Evolutionary conservation across 2,888 invertebrate genomes (phyloP).

Genomic region (Cepaea hortensis): DNA sequence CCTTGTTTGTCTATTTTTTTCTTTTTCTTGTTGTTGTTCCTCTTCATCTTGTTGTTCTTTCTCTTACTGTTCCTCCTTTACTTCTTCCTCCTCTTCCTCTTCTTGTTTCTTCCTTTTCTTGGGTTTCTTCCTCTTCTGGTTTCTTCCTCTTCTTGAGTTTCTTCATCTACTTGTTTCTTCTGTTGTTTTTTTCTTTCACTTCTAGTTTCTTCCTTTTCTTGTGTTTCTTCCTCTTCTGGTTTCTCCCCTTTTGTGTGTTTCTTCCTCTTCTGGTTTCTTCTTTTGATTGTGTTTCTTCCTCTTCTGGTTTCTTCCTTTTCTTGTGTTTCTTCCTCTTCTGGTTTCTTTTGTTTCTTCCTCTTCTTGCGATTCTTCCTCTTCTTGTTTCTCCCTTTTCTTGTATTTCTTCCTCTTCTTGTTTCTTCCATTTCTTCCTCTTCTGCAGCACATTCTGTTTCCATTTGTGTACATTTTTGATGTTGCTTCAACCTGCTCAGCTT

Average conservation of each 20-base stretch:
- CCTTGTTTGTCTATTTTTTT: background rate
- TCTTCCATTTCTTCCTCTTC: no score
- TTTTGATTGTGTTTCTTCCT: background rate
- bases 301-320: no score
- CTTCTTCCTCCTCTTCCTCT: background rate
- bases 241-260: background rate
- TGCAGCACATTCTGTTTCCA: no score
- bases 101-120: background rate
- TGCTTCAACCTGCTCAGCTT: no score
- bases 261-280: background rate
- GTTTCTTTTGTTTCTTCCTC: no score
- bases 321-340: no score
- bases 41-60: background rate
- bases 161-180: background rate
- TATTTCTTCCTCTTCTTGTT: no score
- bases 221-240: background rate
- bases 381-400: no score
- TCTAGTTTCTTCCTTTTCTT: background rate
- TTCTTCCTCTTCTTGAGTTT: background rate
- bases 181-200: background rate
- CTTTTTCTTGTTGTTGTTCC: background rate
- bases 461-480: no score
- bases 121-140: background rate
- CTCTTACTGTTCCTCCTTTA: background rate
- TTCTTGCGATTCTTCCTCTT: no score